phyloP scores from a whole-genome alignment of 2,113 vertebrate species.

The Catharus bicknelli region DNA sequence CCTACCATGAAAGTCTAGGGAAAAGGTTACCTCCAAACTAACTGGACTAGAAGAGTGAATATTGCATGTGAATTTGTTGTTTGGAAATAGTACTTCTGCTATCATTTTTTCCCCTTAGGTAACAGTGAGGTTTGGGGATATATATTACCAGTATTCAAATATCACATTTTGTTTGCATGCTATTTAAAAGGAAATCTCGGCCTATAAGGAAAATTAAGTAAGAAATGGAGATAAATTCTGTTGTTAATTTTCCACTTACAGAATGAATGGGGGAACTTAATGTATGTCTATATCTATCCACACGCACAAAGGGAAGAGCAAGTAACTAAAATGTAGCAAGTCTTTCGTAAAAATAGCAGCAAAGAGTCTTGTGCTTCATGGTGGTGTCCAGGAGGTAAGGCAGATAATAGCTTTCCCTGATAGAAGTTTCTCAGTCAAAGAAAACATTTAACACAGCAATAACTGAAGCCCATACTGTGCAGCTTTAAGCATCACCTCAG shows the following conservation, averaged over 20 bases:
- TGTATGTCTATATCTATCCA: neutral
- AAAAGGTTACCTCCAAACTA: neutral
- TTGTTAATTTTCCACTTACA: neutral
- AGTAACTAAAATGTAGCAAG: neutral
- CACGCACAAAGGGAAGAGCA: neutral
- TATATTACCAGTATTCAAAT: neutral
- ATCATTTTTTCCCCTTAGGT: neutral
- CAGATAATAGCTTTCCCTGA: constrained; percentile 13
- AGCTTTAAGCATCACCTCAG: constrained; percentile 18
- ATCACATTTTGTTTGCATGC: neutral
- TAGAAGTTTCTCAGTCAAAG: neutral
- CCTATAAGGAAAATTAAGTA: neutral
- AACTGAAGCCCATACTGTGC: neutral
- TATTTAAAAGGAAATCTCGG: neutral
- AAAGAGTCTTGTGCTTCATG: neutral
- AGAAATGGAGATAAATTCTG: neutral
- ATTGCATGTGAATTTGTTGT: neutral
- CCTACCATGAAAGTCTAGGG: neutral
- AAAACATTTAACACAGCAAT: constrained; percentile 8
- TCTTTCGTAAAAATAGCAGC: neutral
- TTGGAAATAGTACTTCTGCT: neutral
- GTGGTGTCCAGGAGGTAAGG: neutral
- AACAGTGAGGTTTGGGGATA: neutral
- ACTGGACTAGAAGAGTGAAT: neutral
- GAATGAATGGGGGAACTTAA: neutral